Conservation (phyloP, 2,113 vertebrate genomes). For the Ictalurus furcatus region DNA sequence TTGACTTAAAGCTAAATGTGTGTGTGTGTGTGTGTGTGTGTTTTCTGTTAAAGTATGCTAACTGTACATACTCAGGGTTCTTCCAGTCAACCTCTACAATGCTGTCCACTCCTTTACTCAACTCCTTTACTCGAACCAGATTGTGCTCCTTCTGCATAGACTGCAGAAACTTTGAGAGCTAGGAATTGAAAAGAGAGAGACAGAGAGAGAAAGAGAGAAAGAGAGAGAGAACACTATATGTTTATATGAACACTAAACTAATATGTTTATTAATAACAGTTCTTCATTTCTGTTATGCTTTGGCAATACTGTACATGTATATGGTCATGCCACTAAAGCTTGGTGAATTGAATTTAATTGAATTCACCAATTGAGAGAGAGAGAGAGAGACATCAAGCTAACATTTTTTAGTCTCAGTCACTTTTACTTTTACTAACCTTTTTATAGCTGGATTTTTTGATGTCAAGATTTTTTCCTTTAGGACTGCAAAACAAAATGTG, state of each 20-base stretch:
- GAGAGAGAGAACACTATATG: not conserved
- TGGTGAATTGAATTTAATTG: too few species aligned
- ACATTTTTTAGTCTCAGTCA: not conserved
- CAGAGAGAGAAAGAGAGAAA: not conserved
- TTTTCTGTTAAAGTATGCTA: not conserved
- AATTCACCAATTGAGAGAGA: not conserved
- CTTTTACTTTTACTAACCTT: constrained; percentile 77
- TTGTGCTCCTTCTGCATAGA: constrained; percentile 84
- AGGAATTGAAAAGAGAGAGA: not conserved
- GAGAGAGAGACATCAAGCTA: not conserved
- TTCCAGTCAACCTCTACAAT: constrained; percentile 94
- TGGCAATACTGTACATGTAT: too few species aligned
- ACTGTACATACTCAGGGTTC: constrained; percentile 79
- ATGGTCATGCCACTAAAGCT: too few species aligned
- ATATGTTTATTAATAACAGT: too few species aligned
- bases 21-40: not conserved
- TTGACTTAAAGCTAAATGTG: not conserved
- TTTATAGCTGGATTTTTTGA: constrained; percentile 97
- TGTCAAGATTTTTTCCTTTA: constrained; percentile 85
- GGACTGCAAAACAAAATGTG: constrained; percentile 76
- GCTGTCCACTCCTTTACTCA: constrained; percentile 94
- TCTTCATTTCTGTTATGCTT: too few species aligned
- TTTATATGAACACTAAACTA: too few species aligned
- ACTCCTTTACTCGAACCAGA: constrained; percentile 88
- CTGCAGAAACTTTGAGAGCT: constrained; percentile 96